A percentile compares a stretch with the other conserved stretches of the same genome.
These are phyloP conservation scores for Axis porcinus DNA, from an alignment of 2,113 vertebrate species.

Conservation along the genomic window DNA sequence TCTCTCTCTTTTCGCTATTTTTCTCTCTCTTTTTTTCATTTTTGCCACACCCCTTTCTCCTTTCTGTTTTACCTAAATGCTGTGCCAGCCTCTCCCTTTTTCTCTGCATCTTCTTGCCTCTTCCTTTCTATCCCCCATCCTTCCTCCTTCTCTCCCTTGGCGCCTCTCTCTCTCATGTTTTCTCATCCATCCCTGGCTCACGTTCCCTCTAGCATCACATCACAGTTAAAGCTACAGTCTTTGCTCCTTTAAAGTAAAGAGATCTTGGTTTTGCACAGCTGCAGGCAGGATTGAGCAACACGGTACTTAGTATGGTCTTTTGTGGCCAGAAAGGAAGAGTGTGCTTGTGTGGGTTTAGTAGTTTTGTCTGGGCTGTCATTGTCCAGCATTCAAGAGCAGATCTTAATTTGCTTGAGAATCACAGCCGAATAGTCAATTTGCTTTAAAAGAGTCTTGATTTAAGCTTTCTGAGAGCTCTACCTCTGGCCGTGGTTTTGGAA, in stretches of 20 bases:
- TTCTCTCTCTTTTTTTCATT: not conserved
- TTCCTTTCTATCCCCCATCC: not conserved
- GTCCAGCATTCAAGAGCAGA: slow-evolving; percentile 64
- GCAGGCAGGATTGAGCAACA: slow-evolving; percentile 36
- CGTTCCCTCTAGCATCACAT: not conserved
- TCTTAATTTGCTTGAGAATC: slow-evolving; percentile 71
- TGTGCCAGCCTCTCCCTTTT: not conserved
- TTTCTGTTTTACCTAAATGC: not conserved
- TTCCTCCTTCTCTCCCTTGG: not conserved
- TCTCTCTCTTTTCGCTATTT: not conserved
- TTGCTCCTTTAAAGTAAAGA: slow-evolving; percentile 25
- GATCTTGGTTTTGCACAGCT: slow-evolving; percentile 36
- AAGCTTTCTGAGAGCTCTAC: slow-evolving; percentile 60
- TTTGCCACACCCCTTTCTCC: not conserved
- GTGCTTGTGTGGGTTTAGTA: slow-evolving; percentile 20
- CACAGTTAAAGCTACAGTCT: not conserved
- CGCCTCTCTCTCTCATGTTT: not conserved
- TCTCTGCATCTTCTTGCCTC: not conserved
- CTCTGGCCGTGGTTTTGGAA: slow-evolving; percentile 58
- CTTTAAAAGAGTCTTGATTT: slow-evolving; percentile 67
- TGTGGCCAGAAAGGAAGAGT: slow-evolving; percentile 32
- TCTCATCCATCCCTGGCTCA: not conserved
- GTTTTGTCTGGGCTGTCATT: slow-evolving; percentile 43
- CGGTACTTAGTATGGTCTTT: not conserved
- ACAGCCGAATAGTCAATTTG: slow-evolving; percentile 61